Conservation (phyloP, 2,113 vertebrate species). For the Mola mola region DNA sequence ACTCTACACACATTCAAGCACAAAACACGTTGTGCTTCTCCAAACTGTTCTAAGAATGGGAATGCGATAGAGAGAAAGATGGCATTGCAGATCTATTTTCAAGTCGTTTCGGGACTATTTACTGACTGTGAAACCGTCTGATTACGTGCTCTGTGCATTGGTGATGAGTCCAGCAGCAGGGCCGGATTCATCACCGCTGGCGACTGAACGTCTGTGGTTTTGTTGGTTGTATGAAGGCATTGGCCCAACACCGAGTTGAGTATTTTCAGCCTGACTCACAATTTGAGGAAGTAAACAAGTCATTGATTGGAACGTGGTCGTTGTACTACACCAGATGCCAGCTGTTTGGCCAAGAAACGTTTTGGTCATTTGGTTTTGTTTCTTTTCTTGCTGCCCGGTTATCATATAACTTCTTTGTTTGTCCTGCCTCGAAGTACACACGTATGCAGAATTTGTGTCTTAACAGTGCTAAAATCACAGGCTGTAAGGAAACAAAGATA, state of each 20-base stretch:
- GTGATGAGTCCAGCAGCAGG: constrained; percentile 4
- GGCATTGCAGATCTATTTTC: neutral
- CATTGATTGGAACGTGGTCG: constrained; percentile 15
- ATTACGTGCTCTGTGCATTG: neutral
- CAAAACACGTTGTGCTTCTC: no score
- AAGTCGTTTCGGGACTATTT: neutral
- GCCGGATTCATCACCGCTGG: constrained; percentile 3
- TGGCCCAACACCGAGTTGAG: neutral
- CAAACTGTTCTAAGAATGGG: no score
- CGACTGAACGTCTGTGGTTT: constrained; percentile 5
- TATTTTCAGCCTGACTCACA: constrained; percentile 40
- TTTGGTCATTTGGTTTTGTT: no score
- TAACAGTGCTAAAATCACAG: no score
- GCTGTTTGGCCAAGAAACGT: no score
- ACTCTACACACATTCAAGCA: neutral
- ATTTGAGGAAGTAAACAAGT: constrained; percentile 57
- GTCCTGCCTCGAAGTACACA: no score
- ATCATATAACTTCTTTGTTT: no score
- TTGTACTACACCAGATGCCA: neutral
- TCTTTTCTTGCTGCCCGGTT: no score
- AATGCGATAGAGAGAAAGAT: no score
- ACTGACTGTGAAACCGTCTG: neutral
- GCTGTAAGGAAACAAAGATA: no score
- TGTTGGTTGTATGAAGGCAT: constrained; percentile 7
- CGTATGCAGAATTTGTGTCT: no score